Base-by-base conservation (phyloP, 37 sponge, comb jelly and placozoan species). In the Dysidea cf. avara region DNA sequence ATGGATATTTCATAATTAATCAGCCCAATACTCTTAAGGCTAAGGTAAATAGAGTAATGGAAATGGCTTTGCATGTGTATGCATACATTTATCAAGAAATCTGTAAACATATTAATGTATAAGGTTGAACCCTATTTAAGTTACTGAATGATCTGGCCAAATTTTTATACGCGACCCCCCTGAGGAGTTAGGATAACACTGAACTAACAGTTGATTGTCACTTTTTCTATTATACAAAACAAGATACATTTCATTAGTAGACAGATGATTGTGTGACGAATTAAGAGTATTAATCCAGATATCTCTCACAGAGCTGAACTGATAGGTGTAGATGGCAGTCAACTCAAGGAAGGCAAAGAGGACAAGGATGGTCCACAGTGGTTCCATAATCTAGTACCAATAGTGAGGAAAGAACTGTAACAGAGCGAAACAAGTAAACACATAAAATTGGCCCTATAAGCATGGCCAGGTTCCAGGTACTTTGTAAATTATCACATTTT, bases 311-410 rank as follows among this genome's bases (percentile, higher is more conserved):
- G 48, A 33, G 36, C 64, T 53, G 76, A 91, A 82, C 64, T 76
- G 87, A 58, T 67, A 86, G 33, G 87, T 91, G 64, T 91, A 91
- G 69, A 91, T 48, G 14, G 82, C 52, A n/a, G 76, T 22, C 7
- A 91, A 83, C 16, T 86, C 74, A 20, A 81, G 49, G 14, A 61
- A 64, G 14, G 91, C 69, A 72, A 86, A 91, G 35, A 86, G 29
- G 18, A 91, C 55, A 26, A 85, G 57, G 5, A 73, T 16, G 38
- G 58, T 74, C 86, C 87, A 82, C 28, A 86, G 20, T 6, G 83
- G 87, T 47, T 69, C 46, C 35, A 56, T 66, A 43, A 89, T 18
- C 43, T 56, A 79, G 72, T 71, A 77, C 88, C 88, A 87, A 36
- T 32, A 77, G 30, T 33, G 12, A 39, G 29, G 29, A 14, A 67